Evolutionary conservation across 1,140 invertebrate genomes (phyloP).

Genomic region (Drosophila setifemur): DNA sequence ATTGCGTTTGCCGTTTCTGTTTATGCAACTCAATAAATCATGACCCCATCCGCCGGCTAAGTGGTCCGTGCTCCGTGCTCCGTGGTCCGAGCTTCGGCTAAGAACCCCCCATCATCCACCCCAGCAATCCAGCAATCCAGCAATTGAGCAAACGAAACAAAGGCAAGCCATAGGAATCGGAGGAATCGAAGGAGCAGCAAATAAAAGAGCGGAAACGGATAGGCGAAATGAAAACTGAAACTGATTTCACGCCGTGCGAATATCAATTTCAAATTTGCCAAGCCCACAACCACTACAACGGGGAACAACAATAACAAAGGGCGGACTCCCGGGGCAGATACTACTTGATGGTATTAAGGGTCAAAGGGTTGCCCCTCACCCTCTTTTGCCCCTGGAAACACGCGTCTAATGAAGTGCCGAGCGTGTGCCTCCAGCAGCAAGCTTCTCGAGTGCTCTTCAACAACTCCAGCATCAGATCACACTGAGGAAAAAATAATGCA

Average conservation of each 20-base stretch:
- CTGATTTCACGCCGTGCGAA: conserved; percentile 75
- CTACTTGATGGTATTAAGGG: conserved; percentile 1
- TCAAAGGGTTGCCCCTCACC: conserved; percentile 24
- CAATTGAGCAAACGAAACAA: conserved; percentile 54
- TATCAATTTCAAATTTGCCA: conserved; percentile 81
- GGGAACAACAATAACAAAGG: conserved; percentile 26
- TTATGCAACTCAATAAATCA: conserved; percentile 82
- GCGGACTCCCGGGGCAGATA: conserved; percentile 7
- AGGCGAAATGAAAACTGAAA: conserved; percentile 60
- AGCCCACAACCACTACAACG: conserved; percentile 22
- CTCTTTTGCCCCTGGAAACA: conserved; percentile 31
- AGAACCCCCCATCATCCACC: too few species aligned
- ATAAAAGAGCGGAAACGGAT: conserved; percentile 43
- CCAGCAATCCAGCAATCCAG: too few species aligned
- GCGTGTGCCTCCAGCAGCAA: conserved; percentile 43
- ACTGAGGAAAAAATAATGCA: conserved; percentile 4
- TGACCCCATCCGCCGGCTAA: conserved; percentile 39
- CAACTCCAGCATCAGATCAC: conserved; percentile 1
- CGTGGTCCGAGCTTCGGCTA: neutral
- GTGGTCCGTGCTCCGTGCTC: conserved; percentile 12
- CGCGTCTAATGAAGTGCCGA: conserved; percentile 76
- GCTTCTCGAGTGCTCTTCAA: conserved; percentile 31
- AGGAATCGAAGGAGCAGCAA: conserved; percentile 34
- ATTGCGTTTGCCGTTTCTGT: conserved; percentile 81
- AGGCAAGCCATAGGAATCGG: conserved; percentile 61